These are phyloP conservation scores for Salminus brasiliensis DNA, from an alignment of 2,113 vertebrate species.

Conservation along the genomic window DNA sequence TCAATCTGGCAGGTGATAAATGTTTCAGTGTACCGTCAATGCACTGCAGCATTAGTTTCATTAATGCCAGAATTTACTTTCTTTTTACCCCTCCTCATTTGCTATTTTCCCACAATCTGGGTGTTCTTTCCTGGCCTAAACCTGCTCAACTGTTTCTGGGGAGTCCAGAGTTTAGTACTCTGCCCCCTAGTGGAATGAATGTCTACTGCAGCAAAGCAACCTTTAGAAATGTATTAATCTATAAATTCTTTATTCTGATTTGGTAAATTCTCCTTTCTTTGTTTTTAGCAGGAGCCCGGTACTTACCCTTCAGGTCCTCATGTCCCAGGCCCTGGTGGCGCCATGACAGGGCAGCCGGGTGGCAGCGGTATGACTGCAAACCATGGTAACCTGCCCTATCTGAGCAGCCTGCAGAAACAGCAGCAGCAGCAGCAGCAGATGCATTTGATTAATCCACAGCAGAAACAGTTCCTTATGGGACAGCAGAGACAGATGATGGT, in stretches of 20 bases:
- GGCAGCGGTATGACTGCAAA: constrained; percentile 76
- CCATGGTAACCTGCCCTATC: constrained; percentile 80
- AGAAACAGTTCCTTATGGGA: constrained; percentile 82
- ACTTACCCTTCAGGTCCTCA: constrained; percentile 73
- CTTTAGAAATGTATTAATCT: background rate
- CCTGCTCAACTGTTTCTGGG: background rate
- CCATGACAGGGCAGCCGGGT: constrained; percentile 77
- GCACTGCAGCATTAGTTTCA: no score
- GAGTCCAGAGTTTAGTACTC: background rate
- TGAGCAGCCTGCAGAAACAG: constrained; percentile 78
- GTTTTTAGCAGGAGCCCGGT: constrained; percentile 82
- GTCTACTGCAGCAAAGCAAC: background rate
- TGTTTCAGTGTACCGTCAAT: no score
- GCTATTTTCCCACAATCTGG: background rate
- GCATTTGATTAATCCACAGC: constrained; percentile 82
- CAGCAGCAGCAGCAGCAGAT: constrained; percentile 84
- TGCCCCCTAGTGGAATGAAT: constrained; percentile 27
- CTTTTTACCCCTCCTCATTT: no score
- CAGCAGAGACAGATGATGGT: constrained; percentile 85
- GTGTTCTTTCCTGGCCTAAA: no score
- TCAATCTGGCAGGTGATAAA: no score
- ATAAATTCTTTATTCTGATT: background rate
- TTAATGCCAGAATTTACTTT: no score
- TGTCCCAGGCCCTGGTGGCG: constrained; percentile 73
- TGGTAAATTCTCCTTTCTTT: background rate